Evolutionary conservation across 2,113 vertebrate species (phyloP).

Genomic region (Haemorhous mexicanus): DNA sequence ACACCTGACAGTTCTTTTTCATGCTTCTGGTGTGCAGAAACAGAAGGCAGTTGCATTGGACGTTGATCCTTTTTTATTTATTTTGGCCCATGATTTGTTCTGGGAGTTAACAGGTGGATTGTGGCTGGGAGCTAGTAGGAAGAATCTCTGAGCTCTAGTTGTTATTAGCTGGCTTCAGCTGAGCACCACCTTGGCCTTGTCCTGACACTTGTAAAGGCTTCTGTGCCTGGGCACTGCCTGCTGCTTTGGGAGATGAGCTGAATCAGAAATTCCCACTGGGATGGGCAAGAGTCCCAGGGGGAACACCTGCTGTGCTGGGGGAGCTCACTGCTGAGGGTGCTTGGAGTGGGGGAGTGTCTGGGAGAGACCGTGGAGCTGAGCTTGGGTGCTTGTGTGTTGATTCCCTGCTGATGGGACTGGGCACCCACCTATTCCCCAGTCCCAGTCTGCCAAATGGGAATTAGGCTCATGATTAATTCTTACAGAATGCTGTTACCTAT

Average conservation of each 20-base stretch:
- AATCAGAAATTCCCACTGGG: not conserved
- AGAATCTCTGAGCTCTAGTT: not conserved
- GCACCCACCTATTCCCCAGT: not conserved
- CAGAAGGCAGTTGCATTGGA: rapidly evolving
- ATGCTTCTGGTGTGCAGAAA: not conserved
- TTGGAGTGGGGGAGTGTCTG: not conserved
- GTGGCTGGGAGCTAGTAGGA: not conserved
- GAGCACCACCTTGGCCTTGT: rapidly evolving
- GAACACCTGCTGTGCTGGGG: not conserved
- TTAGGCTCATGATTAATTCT: rapidly evolving
- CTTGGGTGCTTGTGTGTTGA: rapidly evolving
- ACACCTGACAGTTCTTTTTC: not conserved
- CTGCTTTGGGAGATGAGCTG: not conserved
- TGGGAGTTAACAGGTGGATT: not conserved
- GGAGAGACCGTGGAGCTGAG: not conserved
- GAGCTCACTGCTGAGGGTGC: not conserved
- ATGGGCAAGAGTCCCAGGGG: not conserved
- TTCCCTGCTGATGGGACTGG: not conserved
- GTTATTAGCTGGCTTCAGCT: not conserved
- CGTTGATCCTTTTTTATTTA: not conserved
- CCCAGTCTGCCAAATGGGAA: not conserved
- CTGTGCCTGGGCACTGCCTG: not conserved
- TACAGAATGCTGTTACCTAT: not conserved
- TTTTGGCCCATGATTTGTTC: not conserved
- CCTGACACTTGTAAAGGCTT: not conserved